Percentiles rank a stretch among this genome's conserved stretches.
Conservation (phyloP, 2,888 invertebrate species). For the Microchrysa polita region DNA sequence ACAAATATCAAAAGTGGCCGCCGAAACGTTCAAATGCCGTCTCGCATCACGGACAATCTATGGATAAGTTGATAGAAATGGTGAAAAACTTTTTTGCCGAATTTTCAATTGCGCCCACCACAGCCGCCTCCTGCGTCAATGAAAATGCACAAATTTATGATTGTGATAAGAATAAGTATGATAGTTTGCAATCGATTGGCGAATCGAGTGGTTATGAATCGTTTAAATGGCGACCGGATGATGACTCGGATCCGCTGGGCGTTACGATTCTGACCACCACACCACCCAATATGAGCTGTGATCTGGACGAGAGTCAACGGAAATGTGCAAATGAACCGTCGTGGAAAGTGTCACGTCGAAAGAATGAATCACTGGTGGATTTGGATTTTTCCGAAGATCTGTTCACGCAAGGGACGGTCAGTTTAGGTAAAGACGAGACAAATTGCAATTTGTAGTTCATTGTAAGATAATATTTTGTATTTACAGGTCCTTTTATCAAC, state of each 20-base stretch:
- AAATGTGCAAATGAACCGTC: slow-evolving; percentile 52
- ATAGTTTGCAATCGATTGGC: slow-evolving; percentile 76
- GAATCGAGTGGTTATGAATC: slow-evolving; percentile 82
- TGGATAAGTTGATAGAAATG: slow-evolving; percentile 58
- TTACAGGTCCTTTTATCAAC: slow-evolving; percentile 80
- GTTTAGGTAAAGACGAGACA: slow-evolving; percentile 58
- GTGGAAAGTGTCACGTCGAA: slow-evolving; percentile 61
- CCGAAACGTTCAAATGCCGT: slow-evolving; percentile 52
- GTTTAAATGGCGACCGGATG: slow-evolving; percentile 70
- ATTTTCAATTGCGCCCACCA: slow-evolving; percentile 52
- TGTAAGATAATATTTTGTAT: too few relatives aligned
- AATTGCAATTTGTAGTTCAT: slow-evolving; percentile 9
- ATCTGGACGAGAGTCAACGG: slow-evolving; percentile 42
- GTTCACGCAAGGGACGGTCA: slow-evolving; percentile 64
- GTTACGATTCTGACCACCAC: slow-evolving; percentile 1
- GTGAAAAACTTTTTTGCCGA: slow-evolving; percentile 62
- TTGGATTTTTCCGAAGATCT: slow-evolving; percentile 64
- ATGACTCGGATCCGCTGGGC: slow-evolving; percentile 61
- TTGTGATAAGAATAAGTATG: slow-evolving; percentile 61
- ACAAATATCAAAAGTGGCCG: slow-evolving; percentile 70
- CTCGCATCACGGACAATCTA: slow-evolving; percentile 55
- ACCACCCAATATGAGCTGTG: slow-evolving; percentile 50
- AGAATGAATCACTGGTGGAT: slow-evolving; percentile 60
- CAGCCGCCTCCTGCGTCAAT: slow-evolving; percentile 48
- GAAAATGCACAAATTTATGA: slow-evolving; percentile 52